Evolutionary conservation across 2,797 vertebrate genomes (phyloP), one percentile per base, ranked within the genome.

Genomic region (Chelon auratus): DNA sequence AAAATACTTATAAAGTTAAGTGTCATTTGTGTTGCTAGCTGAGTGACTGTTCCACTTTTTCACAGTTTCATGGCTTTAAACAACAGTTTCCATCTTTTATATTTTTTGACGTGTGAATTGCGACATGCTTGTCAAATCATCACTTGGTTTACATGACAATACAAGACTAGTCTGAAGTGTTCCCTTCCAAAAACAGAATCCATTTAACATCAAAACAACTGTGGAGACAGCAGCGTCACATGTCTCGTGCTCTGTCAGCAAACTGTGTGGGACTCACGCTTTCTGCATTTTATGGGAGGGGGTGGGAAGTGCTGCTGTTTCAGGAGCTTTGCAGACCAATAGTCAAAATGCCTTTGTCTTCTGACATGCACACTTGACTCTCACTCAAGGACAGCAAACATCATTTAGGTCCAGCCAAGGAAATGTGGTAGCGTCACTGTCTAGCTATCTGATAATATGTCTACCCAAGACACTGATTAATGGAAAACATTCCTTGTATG

Each of bases 331-430:
- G 37, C 53, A 85, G 51, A 72, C 72, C 66, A 76, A 72, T 33
- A 75, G 79, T 85, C 72, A 66, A 65, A 87, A 78, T 74, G 66
- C 74, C 81, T 83, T 70, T 77, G 59, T 76, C 59, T 76, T 24
- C 43, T 40, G 53, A 47, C 55, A 64, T 75, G 37, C 63, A 72
- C 66, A 67, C 63, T 58, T 20, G 58, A 72, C 63, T 75, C 61
- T 77, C 43, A 71, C 62, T 87, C 90, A 93, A 92, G 87, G 91
- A 82, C 83, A 56, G 54, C 52, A 78, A 77, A 76, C 81, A 72
- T 70, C 51, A 81, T 72, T 85, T 73, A 68, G 75, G 51, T 51
- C 30, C 71, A 80, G 71, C 74, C 8, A n/a, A 57, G 68, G 70
- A 68, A 81, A 78, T 56, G 47, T 13, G 45, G 55, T 78, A 69